Percentiles rank a stretch among this genome's conserved stretches.
Conservation (phyloP, 1,140 invertebrate genomes). For the Pseudomyrmex sp. region DNA sequence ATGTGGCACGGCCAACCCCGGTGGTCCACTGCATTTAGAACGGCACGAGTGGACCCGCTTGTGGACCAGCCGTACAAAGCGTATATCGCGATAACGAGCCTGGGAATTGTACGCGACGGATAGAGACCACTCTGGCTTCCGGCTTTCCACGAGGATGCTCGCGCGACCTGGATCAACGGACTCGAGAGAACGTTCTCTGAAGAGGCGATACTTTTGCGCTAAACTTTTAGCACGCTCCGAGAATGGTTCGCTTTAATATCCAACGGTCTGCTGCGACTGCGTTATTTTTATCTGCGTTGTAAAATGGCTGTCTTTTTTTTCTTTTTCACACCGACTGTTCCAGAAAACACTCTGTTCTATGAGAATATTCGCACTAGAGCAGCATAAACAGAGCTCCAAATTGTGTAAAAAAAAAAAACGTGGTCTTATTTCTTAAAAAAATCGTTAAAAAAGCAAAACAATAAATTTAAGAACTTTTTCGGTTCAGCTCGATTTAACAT, state of each 20-base stretch:
- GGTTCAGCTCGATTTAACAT: neutral
- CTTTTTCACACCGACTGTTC: neutral
- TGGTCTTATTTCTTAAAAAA: no score
- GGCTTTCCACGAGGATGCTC: conserved; percentile 57
- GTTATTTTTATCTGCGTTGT: neutral
- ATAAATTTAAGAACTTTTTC: neutral
- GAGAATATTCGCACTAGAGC: neutral
- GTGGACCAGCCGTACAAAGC: conserved; percentile 68
- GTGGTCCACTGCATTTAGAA: conserved; percentile 77
- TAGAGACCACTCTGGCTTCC: conserved; percentile 65
- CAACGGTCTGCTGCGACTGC: neutral
- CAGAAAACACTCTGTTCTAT: neutral
- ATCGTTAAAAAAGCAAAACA: neutral
- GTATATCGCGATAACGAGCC: conserved; percentile 77
- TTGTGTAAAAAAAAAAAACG: neutral
- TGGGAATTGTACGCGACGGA: conserved; percentile 73
- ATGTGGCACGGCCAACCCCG: conserved; percentile 69
- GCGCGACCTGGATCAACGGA: conserved; percentile 20
- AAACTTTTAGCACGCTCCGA: neutral
- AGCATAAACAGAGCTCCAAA: neutral
- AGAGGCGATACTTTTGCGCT: neutral
- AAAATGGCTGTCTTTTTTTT: neutral
- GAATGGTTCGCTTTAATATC: neutral
- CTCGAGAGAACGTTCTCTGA: conserved; percentile 3
- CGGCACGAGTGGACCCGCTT: conserved; percentile 68